A percentile compares a stretch with the other conserved stretches of the same genome.
Conservation (phyloP, 2,888 invertebrate species). For the Parochlus steinenii region DNA sequence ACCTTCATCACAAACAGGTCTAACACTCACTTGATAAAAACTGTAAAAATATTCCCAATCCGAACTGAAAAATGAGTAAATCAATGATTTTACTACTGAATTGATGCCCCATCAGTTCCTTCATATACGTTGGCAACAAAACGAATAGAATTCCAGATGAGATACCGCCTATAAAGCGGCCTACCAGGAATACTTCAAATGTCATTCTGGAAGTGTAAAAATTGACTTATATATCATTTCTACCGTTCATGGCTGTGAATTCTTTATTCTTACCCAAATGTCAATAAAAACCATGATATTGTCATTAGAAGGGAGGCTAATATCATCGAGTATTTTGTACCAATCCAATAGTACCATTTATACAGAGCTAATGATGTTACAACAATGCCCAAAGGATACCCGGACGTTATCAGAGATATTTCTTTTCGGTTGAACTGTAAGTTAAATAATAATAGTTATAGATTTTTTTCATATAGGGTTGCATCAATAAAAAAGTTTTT, state of each 20-base stretch:
- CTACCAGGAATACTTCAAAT: neutral
- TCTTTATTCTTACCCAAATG: neutral
- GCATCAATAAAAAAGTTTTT: conserved; percentile 12
- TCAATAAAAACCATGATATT: conserved; percentile 2
- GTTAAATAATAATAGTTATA: too few relatives aligned
- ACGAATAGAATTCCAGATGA: conserved; percentile 7
- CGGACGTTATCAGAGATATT: conserved; percentile 9
- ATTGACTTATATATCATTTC: neutral
- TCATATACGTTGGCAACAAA: conserved; percentile 7
- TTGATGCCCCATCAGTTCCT: conserved; percentile 1
- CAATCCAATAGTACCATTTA: conserved; percentile 8
- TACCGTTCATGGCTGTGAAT: too few relatives aligned
- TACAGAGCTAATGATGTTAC: neutral
- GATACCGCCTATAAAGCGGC: conserved; percentile 2
- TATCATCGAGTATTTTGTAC: conserved; percentile 3
- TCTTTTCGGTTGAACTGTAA: conserved; percentile 6
- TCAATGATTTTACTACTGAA: conserved; percentile 4
- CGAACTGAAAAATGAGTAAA: conserved; percentile 6
- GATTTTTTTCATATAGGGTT: conserved; percentile 13
- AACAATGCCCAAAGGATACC: conserved; percentile 9
- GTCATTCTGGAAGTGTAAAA: neutral
- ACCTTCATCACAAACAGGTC: too few relatives aligned
- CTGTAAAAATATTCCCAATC: conserved; percentile 7
- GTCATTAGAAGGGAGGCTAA: conserved; percentile 4
- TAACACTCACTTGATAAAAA: conserved; percentile 9